Evolutionary conservation across 2,113 vertebrate genomes (phyloP), one percentile per base, ranked within the genome.

Genomic region (Menidia beryllina): DNA sequence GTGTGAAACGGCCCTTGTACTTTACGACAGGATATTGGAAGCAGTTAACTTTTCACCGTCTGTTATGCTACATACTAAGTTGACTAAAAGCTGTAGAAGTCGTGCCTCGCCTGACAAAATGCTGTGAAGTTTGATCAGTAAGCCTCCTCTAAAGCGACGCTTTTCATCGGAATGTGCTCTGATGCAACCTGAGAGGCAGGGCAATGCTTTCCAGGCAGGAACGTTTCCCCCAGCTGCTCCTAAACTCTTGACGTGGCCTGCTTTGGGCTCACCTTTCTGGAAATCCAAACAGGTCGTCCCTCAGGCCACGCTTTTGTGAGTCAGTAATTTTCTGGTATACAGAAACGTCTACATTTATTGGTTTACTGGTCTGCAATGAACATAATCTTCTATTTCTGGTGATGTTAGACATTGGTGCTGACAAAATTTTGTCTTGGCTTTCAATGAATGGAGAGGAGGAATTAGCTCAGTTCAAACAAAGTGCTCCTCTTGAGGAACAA

Each of bases 1-100:
- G n/a, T 55, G 52, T 38, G 20, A 52, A 48, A 34, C 76, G 53
- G 21, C 30, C 60, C 15, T 71, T 81, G 52, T 15, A 83, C 80
- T n/a, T 64, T 72, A 64, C 53, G 36, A 57, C 3, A 27, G 60
- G 12, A 0, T 20, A 20, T 24, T 68, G 8, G 36, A 4, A 71
- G 53, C 48, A 9, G 8, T 39, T 43, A 45, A 57, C 23, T 2
- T 7, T 4, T 25, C 1, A 10, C 0, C 6, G 43, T 20, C 23
- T 5, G 9, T 45, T 34, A 10, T 34, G 10, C 2, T 58, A 23
- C 9, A 56, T 34, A 34, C 7, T 15, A 41, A 41, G 5, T 41
- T 3, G 15, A 41, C 14, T 41, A 41, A 15, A 41, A 17, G 13
- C 17, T 15, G 19, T n/a, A 2, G 17, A 45, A 7, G 19, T 45